Conservation (phyloP, 2,888 invertebrate species). For the Lucinisca nassula region DNA sequence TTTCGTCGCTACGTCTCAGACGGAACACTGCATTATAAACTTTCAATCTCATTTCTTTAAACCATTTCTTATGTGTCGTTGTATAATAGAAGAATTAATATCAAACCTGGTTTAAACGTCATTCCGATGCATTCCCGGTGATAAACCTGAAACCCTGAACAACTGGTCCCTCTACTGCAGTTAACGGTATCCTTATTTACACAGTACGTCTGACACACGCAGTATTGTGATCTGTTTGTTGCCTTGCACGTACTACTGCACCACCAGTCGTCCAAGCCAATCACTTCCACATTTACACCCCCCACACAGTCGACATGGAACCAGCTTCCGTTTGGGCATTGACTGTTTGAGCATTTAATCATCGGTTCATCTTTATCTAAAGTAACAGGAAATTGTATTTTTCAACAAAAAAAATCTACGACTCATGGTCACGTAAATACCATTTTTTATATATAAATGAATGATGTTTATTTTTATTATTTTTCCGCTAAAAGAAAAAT, state of each 20-base stretch:
- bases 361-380: not conserved
- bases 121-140: not conserved
- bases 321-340: constrained; percentile 1
- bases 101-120: not conserved
- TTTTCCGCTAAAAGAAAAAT: no score
- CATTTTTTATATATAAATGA: no score
- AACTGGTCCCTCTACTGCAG: not conserved
- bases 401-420: no score
- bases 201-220: not conserved
- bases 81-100: no score
- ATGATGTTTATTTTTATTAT: no score
- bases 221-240: not conserved
- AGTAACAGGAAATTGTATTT: no score
- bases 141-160: not conserved
- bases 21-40: no score
- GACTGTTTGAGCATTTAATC: not conserved
- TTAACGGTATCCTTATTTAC: not conserved
- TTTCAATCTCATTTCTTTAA: no score
- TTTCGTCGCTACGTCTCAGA: no score
- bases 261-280: not conserved
- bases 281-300: not conserved
- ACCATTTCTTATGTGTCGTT: no score
- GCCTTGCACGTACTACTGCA: not conserved
- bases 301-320: constrained; percentile 13
- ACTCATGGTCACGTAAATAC: no score